Evolutionary conservation across 2,113 vertebrate species (phyloP).

Genomic region (Austrofundulus limnaeus): DNA sequence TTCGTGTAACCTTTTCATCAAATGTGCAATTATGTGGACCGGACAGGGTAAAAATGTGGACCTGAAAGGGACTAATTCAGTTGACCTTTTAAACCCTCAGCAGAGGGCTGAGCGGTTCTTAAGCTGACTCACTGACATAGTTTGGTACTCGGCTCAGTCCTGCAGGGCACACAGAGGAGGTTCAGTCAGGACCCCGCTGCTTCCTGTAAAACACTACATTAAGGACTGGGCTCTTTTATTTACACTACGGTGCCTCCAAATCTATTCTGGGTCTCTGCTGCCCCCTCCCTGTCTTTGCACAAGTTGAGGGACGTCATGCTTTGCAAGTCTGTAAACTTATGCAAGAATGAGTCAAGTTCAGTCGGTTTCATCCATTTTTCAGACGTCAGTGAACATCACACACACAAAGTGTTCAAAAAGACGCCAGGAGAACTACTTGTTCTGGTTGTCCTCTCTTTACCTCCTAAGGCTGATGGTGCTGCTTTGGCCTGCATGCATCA

Average conservation of each 20-base stretch:
- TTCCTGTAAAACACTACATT: slow-evolving; percentile 33
- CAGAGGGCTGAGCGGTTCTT: slow-evolving; percentile 36
- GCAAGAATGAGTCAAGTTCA: neutral
- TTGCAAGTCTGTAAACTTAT: neutral
- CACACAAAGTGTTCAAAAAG: neutral
- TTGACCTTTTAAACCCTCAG: slow-evolving; percentile 44
- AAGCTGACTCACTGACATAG: slow-evolving; percentile 28
- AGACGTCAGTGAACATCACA: neutral
- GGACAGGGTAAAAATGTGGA: slow-evolving; percentile 16
- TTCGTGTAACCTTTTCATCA: slow-evolving; percentile 27
- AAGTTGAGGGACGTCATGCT: slow-evolving; percentile 23
- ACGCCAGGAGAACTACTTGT: neutral
- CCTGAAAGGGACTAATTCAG: slow-evolving; percentile 31
- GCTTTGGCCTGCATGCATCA: neutral
- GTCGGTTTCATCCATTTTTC: neutral
- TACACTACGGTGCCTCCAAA: slow-evolving; percentile 27
- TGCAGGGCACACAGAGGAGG: slow-evolving; percentile 23
- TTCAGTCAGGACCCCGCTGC: slow-evolving; percentile 37
- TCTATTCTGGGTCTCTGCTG: slow-evolving; percentile 66
- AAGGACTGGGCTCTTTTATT: slow-evolving; percentile 33
- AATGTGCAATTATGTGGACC: slow-evolving; percentile 5
- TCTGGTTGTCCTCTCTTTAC: too few relatives aligned
- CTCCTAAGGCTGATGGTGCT: neutral
- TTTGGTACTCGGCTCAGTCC: slow-evolving; percentile 27
- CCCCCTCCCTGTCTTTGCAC: slow-evolving; percentile 61